A percentile compares a stretch with the other conserved stretches of the same genome.
Conservation (phyloP, 2,113 vertebrate species). For the Ptychochromis oligacanthus region DNA sequence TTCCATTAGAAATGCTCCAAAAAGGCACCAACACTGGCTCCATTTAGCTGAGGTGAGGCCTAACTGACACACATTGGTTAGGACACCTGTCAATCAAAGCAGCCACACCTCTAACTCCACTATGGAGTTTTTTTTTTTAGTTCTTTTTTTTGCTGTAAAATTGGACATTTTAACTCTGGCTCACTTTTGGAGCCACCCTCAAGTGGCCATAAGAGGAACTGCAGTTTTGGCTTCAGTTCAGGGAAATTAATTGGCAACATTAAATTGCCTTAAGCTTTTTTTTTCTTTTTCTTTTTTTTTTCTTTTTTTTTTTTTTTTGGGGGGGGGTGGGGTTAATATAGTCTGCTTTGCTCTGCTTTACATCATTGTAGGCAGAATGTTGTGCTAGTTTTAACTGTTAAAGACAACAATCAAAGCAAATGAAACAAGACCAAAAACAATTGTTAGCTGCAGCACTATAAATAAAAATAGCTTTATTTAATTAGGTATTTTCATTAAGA, state of each 20-base stretch:
- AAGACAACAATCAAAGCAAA: neutral
- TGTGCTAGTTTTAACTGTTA: neutral
- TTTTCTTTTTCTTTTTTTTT: fast-evolving
- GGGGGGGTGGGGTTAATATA: no score
- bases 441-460: neutral
- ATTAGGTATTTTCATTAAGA: neutral
- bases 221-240: neutral
- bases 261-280: no score
- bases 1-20: no score
- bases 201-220: neutral
- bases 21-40: no score
- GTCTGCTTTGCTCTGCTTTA: no score
- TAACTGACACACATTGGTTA: no score
- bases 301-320: no score
- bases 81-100: neutral
- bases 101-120: neutral
- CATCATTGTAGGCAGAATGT: neutral
- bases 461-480: neutral
- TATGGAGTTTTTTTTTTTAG: neutral
- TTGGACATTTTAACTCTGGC: neutral
- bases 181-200: neutral
- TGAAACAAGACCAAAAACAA: neutral
- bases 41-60: no score
- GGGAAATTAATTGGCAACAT: neutral
- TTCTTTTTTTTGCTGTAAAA: neutral